Evolutionary conservation across 2,888 invertebrate species (phyloP).

Genomic region (Pyrochroa serraticornis): DNA sequence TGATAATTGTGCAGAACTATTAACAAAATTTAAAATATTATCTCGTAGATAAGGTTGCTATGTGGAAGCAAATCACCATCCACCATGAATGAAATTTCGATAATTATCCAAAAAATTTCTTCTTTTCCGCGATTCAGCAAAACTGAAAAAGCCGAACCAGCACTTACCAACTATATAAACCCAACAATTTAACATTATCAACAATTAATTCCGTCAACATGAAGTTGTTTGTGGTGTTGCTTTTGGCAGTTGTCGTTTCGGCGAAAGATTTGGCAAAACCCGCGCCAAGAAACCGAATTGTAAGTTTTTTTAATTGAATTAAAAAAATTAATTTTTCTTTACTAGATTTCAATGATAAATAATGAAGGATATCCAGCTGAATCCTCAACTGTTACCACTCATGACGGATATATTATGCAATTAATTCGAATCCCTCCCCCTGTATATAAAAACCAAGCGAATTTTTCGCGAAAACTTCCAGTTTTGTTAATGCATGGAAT

Average conservation of each 20-base stretch:
- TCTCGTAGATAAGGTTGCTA: too few species aligned
- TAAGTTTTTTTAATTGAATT: not conserved
- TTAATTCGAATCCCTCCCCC: slow-evolving; percentile 55
- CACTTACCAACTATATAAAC: too few species aligned
- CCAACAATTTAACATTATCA: too few species aligned
- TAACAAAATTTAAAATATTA: too few species aligned
- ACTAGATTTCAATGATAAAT: slow-evolving; percentile 52
- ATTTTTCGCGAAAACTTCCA: slow-evolving; percentile 52
- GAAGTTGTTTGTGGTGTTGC: not conserved
- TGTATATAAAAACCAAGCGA: not conserved
- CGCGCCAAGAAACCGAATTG: not conserved
- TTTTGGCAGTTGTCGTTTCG: not conserved
- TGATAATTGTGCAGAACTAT: too few species aligned
- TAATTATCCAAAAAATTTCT: too few species aligned
- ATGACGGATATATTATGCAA: slow-evolving; percentile 62
- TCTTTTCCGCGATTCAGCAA: too few species aligned
- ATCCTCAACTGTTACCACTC: slow-evolving; percentile 54
- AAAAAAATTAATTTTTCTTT: not conserved
- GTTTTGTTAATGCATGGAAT: slow-evolving; percentile 80
- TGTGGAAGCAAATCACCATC: too few species aligned
- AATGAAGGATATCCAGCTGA: slow-evolving; percentile 55
- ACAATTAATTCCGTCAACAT: not conserved
- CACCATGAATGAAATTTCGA: too few species aligned
- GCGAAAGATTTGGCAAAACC: not conserved
- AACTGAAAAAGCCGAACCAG: too few species aligned